phyloP scores from a whole-genome alignment of 2,888 invertebrate species.

The Drosophila neonasuta region DNA sequence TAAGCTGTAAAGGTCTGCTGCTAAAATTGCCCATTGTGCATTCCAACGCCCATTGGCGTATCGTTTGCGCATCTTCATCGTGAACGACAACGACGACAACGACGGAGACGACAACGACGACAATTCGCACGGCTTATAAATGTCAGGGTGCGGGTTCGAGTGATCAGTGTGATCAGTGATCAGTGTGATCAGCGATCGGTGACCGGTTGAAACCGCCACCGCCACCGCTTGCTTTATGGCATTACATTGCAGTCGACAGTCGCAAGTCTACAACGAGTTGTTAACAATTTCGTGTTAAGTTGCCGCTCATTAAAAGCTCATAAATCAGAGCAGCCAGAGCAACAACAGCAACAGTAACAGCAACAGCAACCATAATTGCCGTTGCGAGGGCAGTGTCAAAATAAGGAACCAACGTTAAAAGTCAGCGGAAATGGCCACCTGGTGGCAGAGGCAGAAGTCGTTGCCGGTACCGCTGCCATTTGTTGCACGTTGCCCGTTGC shows the following conservation, averaged over 20 bases:
- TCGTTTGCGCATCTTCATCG: slow-evolving; percentile 67
- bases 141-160: slow-evolving; percentile 46
- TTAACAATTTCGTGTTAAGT: slow-evolving; percentile 77
- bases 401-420: slow-evolving; percentile 43
- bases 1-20: slow-evolving; percentile 1
- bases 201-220: slow-evolving; percentile 32
- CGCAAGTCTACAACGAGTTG: slow-evolving; percentile 47
- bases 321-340: slow-evolving; percentile 65
- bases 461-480: slow-evolving; percentile 28
- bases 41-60: slow-evolving; percentile 64
- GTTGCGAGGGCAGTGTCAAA: slow-evolving; percentile 63
- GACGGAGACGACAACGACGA: slow-evolving; percentile 24
- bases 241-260: slow-evolving; percentile 42
- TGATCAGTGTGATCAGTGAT: slow-evolving; percentile 20
- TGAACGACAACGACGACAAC: neutral
- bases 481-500: slow-evolving; percentile 17
- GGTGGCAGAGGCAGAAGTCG: slow-evolving; percentile 33
- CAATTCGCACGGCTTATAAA: slow-evolving; percentile 50
- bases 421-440: slow-evolving; percentile 58
- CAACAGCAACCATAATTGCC: slow-evolving; percentile 62
- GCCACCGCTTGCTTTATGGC: slow-evolving; percentile 45
- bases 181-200: slow-evolving; percentile 28
- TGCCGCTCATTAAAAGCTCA: slow-evolving; percentile 78
- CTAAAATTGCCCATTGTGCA: slow-evolving; percentile 26
- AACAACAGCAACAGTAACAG: slow-evolving; percentile 31